phyloP scores from a whole-genome alignment of 2,797 vertebrate genomes.

The Sphenodon punctatus region DNA sequence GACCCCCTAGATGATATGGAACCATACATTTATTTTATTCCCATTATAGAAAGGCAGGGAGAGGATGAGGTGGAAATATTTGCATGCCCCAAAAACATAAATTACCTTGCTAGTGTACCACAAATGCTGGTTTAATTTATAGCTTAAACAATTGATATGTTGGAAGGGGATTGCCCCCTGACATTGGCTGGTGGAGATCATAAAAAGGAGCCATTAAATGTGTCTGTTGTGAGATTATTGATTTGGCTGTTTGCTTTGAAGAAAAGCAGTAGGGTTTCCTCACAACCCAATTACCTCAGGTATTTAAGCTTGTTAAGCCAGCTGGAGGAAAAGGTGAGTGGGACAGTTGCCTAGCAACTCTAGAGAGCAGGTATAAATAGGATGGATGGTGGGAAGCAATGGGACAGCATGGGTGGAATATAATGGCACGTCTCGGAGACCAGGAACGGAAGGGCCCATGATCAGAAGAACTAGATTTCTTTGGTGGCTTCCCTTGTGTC shows the following conservation, averaged over 20 bases:
- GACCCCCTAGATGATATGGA: neutral
- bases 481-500: neutral
- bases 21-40: conserved; percentile 25
- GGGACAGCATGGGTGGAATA: neutral
- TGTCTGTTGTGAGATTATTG: conserved; percentile 6
- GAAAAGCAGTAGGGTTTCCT: conserved; percentile 2
- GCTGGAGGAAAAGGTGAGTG: neutral
- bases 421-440: fast-evolving
- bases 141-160: conserved; percentile 9
- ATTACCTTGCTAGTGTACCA: conserved; percentile 51
- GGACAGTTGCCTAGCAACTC: neutral
- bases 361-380: neutral
- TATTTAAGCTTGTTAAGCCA: neutral
- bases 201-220: neutral
- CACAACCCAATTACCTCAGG: neutral
- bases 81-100: conserved; percentile 3
- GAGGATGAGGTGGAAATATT: neutral
- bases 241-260: conserved; percentile 13
- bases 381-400: fast-evolving
- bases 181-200: neutral
- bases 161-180: neutral
- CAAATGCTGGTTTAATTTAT: conserved; percentile 51
- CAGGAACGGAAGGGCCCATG: neutral
- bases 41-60: conserved; percentile 1
- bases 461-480: neutral